Evolutionary conservation across 1,140 invertebrate genomes (phyloP).

Genomic region (Macrostomum lignano): DNA sequence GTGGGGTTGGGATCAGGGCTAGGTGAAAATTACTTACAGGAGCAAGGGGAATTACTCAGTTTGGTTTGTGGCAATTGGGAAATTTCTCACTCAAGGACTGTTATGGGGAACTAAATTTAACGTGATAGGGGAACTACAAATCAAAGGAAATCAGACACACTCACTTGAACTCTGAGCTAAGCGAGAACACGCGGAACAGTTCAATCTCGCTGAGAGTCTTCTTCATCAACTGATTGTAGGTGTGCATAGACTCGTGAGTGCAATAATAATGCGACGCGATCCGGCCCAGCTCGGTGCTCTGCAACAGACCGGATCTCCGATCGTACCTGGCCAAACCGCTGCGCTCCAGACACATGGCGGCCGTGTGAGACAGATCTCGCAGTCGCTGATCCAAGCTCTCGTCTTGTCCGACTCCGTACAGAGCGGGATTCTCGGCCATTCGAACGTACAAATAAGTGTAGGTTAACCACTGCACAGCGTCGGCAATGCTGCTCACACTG

Average conservation of each 20-base stretch:
- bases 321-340: conserved; percentile 82
- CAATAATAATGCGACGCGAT: conserved; percentile 96
- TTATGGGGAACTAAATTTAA: too few relatives aligned
- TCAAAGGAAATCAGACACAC: too few relatives aligned
- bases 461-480: conserved; percentile 76
- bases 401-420: conserved; percentile 62
- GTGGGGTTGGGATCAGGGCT: too few relatives aligned
- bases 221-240: conserved; percentile 82
- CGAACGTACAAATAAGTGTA: conserved; percentile 85
- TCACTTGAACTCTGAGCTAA: conserved; percentile 41
- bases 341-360: conserved; percentile 59
- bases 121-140: too few relatives aligned
- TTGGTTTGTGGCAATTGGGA: too few relatives aligned
- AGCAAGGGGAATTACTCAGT: too few relatives aligned
- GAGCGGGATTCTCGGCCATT: conserved; percentile 35
- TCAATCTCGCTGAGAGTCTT: conserved; percentile 89
- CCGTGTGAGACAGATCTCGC: conserved; percentile 82
- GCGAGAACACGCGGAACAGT: conserved; percentile 83
- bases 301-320: conserved; percentile 44
- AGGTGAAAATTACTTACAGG: too few relatives aligned
- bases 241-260: conserved; percentile 75
- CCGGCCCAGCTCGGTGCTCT: conserved; percentile 60
- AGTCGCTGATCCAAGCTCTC: conserved; percentile 52
- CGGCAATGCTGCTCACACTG: conserved; percentile 68
- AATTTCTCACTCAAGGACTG: too few relatives aligned